These are phyloP conservation scores for Nineta flava DNA, from an alignment of 2,888 invertebrate genomes.

Conservation along the genomic window DNA sequence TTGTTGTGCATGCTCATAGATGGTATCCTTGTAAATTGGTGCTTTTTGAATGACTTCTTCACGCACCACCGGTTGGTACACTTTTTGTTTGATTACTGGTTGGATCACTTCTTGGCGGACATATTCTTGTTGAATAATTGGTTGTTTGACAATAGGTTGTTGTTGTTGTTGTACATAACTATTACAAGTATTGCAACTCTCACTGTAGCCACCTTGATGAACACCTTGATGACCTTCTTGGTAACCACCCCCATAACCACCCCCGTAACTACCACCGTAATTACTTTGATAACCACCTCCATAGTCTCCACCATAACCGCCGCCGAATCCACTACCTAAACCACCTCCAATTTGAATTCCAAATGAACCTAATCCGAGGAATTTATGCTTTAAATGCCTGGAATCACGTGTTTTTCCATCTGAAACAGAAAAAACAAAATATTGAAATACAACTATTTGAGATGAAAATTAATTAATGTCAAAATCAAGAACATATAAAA, in stretches of 20 bases:
- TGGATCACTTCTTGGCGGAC: not conserved
- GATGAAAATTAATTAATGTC: too few relatives aligned
- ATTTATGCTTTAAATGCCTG: too few relatives aligned
- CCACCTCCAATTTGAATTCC: not conserved
- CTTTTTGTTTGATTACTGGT: not conserved
- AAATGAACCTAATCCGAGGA: not conserved
- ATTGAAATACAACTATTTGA: too few relatives aligned
- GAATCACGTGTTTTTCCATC: too few relatives aligned
- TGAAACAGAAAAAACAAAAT: too few relatives aligned
- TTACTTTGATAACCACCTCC: slow-evolving; percentile 18
- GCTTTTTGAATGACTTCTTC: not conserved
- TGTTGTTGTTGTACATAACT: not conserved
- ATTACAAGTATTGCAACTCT: not conserved
- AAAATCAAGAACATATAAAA: too few relatives aligned
- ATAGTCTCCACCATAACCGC: not conserved
- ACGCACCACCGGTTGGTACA: not conserved
- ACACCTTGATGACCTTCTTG: not conserved
- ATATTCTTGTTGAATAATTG: not conserved
- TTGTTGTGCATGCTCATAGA: too few relatives aligned
- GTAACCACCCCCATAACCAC: slow-evolving; percentile 10
- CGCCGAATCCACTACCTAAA: not conserved
- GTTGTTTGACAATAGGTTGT: not conserved
- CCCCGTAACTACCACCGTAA: slow-evolving; percentile 9
- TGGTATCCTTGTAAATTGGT: not conserved
- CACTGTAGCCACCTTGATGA: not conserved